Base-by-base conservation (phyloP, 2,888 invertebrate genomes). In the Ctena decussata region DNA sequence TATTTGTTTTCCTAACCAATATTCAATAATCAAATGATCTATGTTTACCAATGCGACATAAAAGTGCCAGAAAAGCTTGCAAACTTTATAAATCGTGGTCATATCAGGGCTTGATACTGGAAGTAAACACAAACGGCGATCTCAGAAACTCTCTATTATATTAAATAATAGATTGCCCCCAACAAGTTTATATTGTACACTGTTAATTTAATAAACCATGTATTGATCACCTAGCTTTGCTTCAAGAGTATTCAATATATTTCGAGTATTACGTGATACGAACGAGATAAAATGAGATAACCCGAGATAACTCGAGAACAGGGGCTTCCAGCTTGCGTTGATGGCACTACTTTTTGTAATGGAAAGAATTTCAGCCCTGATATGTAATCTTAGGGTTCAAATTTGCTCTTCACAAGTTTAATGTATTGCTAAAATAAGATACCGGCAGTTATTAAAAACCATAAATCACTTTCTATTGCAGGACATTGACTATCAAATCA, bases 41-140 rank as follows among this genome's bases (percentile, higher is more conserved):
- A 65, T 65, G 65, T 65, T 65, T 65, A 35, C 65, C 71, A 44
- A 49, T 49, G 24, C 57, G 79, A 83, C 69, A 85, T 85, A 85
- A 85, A 85, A 77, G 57, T 85, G 82, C 82, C 82, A 85, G 27
- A 44, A 60, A 44, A 37, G 79, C 73, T 85, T 79, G 73, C 77
- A 44, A 30, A 72, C 69, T 79, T 82, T 80, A 85, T 82, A 80
- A 85, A 82, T 85, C 77, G 82, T 77, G 57, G 8, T 37, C 32
- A 77, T 76, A 85, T 85, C 85, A 35, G 35, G 49, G 15, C 24
- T 37, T 57, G 85, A 85, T 85, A 82, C 76, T 77, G 71, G 75
- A 69, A 71, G 85, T 74, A 78, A 83, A 83, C 49, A 83, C 32
- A 78, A 83, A 83, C 60, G 75, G 35, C 3, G 65, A 65, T 65